Base-by-base conservation (phyloP, 2,888 invertebrate genomes). In the Tipula unca region DNA sequence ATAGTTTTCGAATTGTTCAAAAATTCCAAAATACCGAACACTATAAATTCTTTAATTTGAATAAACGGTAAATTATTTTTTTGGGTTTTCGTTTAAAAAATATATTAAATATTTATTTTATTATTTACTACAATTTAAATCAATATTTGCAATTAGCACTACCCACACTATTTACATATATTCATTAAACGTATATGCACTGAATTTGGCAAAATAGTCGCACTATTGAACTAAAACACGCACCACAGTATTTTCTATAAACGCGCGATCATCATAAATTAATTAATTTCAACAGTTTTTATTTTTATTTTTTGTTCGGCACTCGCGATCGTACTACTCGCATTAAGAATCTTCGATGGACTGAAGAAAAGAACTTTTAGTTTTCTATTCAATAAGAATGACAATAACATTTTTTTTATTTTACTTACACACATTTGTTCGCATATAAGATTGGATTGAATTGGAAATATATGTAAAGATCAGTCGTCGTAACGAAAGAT, bases 331-430 rank as follows among this genome's bases (percentile, higher is more conserved):
- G 69, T 69, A 69, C 69, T 14, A 25, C 25, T 69, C 69, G 69
- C 69, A 25, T 69, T 69, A 25, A 69, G 25, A 69, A 69, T 69
- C 69, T 69, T 69, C 69, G 69, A 69, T 69, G 69, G 69, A 69
- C 69, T 69, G 69, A 69, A 69, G 69, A 69, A 69, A 69, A 69
- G 69, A 69, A 69, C 69, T 69, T 69, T 69, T 69, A 25, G 69
- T 69, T 69, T 69, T 69, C 69, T 69, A 69, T 69, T 69, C 69
- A 69, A 25, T 48, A 48, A 48, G 48, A 48, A 48, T 69, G 69
- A 69, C 69, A 69, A 69, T 69, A 69, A 69, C 17, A 54, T 54
- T 69, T 69, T 20, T 54, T 54, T 48, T 69, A 10, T 6, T 25
- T 69, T 69, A 17, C 17, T 48, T 48, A 48, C 48, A 6, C 17